phyloP scores from a whole-genome alignment of 2,113 vertebrate species.

The Ovibos moschatus region DNA sequence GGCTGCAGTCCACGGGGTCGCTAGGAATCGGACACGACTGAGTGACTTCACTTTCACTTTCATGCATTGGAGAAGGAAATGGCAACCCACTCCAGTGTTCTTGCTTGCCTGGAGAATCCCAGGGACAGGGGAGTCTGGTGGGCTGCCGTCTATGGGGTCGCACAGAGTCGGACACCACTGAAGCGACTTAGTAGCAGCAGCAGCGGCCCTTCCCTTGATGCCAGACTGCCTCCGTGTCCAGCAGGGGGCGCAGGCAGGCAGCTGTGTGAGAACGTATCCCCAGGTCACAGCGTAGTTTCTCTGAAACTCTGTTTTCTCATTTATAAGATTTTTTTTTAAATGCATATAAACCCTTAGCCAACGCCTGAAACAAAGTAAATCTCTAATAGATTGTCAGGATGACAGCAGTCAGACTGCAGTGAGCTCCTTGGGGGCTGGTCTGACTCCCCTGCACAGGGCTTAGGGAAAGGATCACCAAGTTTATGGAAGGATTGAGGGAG shows the following conservation, averaged over 20 bases:
- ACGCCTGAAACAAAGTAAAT: not conserved
- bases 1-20: too few species aligned
- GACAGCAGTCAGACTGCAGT: fast-evolving
- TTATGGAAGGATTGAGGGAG: not conserved
- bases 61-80: too few species aligned
- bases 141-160: too few species aligned
- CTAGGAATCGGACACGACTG: too few species aligned
- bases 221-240: not conserved
- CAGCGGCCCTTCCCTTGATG: too few species aligned
- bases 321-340: not conserved
- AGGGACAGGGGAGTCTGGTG: too few species aligned
- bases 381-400: not conserved
- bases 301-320: not conserved
- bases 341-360: not conserved
- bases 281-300: not conserved
- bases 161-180: too few species aligned
- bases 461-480: not conserved
- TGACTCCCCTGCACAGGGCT: not conserved
- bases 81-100: too few species aligned
- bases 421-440: not conserved
- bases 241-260: not conserved
- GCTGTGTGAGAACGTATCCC: not conserved
- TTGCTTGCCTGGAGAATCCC: too few species aligned
- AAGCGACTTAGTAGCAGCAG: too few species aligned
- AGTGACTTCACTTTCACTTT: too few species aligned